Percentiles rank a stretch among this genome's conserved stretches.
phyloP scores from a whole-genome alignment of 2,797 vertebrate genomes.

The Merluccius polli region DNA sequence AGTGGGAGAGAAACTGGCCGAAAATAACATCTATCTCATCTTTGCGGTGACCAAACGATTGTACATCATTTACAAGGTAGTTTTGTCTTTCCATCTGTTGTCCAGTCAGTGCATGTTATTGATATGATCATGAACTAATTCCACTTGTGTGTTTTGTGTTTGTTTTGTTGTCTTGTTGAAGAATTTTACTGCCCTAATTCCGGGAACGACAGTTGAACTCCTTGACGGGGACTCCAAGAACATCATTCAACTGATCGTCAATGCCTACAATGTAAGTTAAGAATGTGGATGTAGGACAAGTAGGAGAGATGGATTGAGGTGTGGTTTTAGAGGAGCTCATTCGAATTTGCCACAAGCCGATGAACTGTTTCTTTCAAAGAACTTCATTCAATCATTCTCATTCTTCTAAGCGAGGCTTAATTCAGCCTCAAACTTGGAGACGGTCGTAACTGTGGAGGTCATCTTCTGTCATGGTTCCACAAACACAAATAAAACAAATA shows the following conservation, averaged over 20 bases:
- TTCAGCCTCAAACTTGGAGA: too few species aligned
- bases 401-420: too few species aligned
- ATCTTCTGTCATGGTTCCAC: too few species aligned
- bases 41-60: slow-evolving; percentile 91
- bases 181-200: slow-evolving; percentile 93
- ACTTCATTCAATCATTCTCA: too few species aligned
- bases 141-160: not conserved
- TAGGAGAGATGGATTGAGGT: not conserved
- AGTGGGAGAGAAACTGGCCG: slow-evolving; percentile 92
- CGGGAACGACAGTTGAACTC: slow-evolving; percentile 95
- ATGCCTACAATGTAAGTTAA: slow-evolving; percentile 90
- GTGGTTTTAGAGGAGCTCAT: not conserved
- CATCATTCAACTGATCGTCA: slow-evolving; percentile 93
- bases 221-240: slow-evolving; percentile 94
- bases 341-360: too few species aligned
- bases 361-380: too few species aligned
- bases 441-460: too few species aligned
- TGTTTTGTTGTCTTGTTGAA: slow-evolving; percentile 40
- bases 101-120: not conserved
- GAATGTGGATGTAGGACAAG: not conserved
- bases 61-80: slow-evolving; percentile 94
- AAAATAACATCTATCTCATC: slow-evolving; percentile 96
- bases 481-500: too few species aligned
- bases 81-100: not conserved
- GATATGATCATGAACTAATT: not conserved